These are phyloP conservation scores for Labrus mixtus DNA, from an alignment of 2,113 vertebrate genomes.

Conservation along the genomic window DNA sequence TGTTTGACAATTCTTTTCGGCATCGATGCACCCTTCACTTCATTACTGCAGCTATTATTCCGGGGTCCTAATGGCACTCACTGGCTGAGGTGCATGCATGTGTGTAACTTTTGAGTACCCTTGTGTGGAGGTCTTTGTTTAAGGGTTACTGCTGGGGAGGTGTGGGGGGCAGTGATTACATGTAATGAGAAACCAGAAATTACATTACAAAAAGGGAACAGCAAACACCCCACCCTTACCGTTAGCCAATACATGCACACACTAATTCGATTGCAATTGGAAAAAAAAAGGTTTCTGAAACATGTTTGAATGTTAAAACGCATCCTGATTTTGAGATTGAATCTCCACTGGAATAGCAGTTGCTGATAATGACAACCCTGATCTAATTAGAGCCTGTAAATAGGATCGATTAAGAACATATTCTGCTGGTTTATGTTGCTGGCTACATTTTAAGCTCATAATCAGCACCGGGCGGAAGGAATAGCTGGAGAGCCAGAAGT, in stretches of 20 bases:
- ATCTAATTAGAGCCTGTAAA: conserved; percentile 38
- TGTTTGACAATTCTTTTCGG: conserved; percentile 69
- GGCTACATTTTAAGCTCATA: conserved; percentile 36
- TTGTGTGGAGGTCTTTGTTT: conserved; percentile 62
- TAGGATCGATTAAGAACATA: conserved; percentile 39
- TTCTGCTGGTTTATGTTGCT: conserved; percentile 25
- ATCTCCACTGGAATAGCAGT: neutral
- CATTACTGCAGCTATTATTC: conserved; percentile 69
- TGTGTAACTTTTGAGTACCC: conserved; percentile 28
- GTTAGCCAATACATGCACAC: conserved; percentile 5
- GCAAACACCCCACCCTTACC: conserved; percentile 11
- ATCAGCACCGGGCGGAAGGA: conserved; percentile 40
- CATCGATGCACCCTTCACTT: conserved; percentile 64
- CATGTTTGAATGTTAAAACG: conserved; percentile 35
- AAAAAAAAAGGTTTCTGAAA: neutral
- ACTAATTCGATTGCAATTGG: conserved; percentile 35
- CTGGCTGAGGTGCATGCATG: conserved; percentile 13
- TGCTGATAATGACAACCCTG: neutral
- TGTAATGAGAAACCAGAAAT: conserved; percentile 67
- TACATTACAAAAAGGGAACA: conserved; percentile 37
- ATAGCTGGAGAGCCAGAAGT: conserved; percentile 27
- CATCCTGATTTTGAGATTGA: conserved; percentile 39
- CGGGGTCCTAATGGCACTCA: conserved; percentile 53
- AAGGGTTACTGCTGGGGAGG: conserved; percentile 22
- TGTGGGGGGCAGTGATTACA: conserved; percentile 54